phyloP scores from a whole-genome alignment of 2,888 invertebrate species.

The Dichetophora obliterata region DNA sequence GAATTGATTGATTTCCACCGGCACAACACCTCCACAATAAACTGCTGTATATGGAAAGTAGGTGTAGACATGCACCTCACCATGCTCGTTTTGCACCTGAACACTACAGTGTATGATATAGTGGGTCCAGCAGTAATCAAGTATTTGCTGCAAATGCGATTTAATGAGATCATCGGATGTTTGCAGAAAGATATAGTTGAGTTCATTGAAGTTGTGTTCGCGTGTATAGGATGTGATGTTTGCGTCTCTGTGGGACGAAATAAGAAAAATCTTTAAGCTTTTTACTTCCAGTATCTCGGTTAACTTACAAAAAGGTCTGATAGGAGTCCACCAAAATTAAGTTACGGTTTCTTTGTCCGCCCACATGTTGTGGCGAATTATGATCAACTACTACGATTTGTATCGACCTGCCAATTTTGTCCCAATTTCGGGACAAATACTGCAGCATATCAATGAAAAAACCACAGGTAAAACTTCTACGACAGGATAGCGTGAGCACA shows the following conservation, averaged over 20 bases:
- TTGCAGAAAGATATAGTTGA: conserved; percentile 58
- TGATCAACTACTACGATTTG: conserved; percentile 55
- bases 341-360: conserved; percentile 37
- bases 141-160: conserved; percentile 55
- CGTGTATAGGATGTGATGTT: conserved; percentile 53
- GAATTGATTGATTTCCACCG: conserved; percentile 52
- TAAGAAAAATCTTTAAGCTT: not conserved
- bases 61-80: conserved; percentile 58
- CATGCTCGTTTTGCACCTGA: conserved; percentile 55
- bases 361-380: not conserved
- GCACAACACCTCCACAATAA: conserved; percentile 47
- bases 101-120: conserved; percentile 61
- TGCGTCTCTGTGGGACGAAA: conserved; percentile 47
- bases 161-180: conserved; percentile 49
- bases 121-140: conserved; percentile 60
- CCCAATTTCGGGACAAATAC: conserved; percentile 53
- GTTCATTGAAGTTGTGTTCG: conserved; percentile 58
- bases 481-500: conserved; percentile 55
- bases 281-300: not conserved
- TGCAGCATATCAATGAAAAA: conserved; percentile 59
- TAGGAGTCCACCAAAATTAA: conserved; percentile 47
- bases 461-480: conserved; percentile 51
- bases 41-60: conserved; percentile 55
- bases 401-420: conserved; percentile 47
- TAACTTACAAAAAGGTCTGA: conserved; percentile 49